These are phyloP conservation scores for Ophioderma brevispina DNA, from an alignment of 35 echinoderm and acorn worm genomes.

Conservation along the genomic window DNA sequence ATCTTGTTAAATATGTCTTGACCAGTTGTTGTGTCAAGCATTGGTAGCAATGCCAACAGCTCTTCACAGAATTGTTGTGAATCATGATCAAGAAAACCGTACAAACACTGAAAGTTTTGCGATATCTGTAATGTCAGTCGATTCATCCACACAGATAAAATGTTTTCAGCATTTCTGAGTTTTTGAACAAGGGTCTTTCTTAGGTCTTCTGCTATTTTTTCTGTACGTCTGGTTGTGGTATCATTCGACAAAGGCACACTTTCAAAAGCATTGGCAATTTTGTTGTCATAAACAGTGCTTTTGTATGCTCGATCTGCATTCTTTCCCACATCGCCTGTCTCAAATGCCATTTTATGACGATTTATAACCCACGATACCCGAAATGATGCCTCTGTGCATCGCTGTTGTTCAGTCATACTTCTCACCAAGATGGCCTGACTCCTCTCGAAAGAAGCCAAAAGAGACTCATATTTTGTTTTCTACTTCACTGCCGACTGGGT, in stretches of 20 bases:
- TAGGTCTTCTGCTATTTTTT: not conserved
- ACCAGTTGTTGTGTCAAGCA: constrained; percentile 5
- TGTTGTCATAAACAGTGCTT: not conserved
- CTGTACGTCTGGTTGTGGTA: not conserved
- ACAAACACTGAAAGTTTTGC: constrained; percentile 18
- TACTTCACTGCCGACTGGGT: not conserved
- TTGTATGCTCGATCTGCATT: not conserved
- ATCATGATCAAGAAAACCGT: not conserved
- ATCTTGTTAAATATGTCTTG: not conserved
- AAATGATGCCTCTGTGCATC: not conserved
- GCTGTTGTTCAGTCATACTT: not conserved
- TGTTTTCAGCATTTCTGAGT: constrained; percentile 39
- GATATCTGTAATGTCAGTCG: constrained; percentile 35
- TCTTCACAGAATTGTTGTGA: not conserved
- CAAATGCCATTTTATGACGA: constrained; percentile 2
- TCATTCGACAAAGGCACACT: constrained; percentile 4
- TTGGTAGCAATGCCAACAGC: not conserved
- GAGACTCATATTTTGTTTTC: constrained; percentile 1
- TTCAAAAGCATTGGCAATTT: not conserved
- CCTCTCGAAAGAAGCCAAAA: not conserved
- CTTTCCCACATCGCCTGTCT: not conserved
- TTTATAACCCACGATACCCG: not conserved
- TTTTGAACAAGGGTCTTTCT: not conserved
- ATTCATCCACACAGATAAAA: constrained; percentile 45
- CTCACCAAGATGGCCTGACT: not conserved